These are phyloP conservation scores for Drosophila leonis DNA, from an alignment of 2,888 invertebrate genomes.

Conservation along the genomic window DNA sequence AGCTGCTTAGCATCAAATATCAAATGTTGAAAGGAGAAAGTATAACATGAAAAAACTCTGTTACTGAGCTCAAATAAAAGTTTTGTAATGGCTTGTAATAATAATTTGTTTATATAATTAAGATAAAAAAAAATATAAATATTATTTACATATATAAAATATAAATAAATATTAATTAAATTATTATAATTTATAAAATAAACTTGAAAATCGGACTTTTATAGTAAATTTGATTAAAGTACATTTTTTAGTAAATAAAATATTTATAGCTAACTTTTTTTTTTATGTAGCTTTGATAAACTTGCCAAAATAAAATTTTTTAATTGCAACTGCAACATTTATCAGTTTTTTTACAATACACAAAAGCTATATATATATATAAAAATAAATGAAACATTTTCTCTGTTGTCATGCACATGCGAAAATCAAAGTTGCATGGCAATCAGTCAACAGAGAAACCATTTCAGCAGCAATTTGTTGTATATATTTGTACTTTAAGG, in stretches of 20 bases:
- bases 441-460: neutral
- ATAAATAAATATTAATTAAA: too few relatives aligned
- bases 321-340: too few relatives aligned
- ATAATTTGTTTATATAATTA: neutral
- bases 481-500: neutral
- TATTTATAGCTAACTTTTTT: too few relatives aligned
- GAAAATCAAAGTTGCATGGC: neutral
- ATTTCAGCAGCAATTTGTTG: neutral
- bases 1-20: neutral
- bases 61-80: neutral
- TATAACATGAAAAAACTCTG: neutral
- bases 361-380: too few relatives aligned
- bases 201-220: too few relatives aligned
- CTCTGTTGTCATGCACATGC: neutral
- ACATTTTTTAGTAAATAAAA: too few relatives aligned
- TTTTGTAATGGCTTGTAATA: neutral
- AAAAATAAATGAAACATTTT: neutral
- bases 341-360: too few relatives aligned
- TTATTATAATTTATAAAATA: too few relatives aligned
- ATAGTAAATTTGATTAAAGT: too few relatives aligned
- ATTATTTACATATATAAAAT: too few relatives aligned
- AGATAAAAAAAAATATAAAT: neutral
- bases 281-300: too few relatives aligned
- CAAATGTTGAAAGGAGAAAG: neutral
- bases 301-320: too few relatives aligned